Conservation (phyloP, 1,140 invertebrate genomes). For the Drosophila melanica region DNA sequence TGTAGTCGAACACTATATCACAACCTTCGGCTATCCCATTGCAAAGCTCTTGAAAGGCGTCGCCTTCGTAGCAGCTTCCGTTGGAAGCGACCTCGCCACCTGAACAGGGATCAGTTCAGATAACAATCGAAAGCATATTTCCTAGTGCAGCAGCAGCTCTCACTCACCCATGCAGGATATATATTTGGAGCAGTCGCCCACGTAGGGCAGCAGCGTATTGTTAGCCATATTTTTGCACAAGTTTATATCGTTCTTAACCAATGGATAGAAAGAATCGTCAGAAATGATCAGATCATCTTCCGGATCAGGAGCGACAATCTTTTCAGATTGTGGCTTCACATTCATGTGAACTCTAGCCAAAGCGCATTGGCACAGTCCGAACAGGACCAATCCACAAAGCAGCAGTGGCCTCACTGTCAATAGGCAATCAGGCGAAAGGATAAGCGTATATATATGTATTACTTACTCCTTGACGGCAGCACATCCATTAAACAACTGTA, state of each 20-base stretch:
- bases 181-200: constrained; percentile 43
- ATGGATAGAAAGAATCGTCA: background rate
- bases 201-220: constrained; percentile 40
- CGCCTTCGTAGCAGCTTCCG: constrained; percentile 7
- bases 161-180: constrained; percentile 44
- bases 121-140: background rate
- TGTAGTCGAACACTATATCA: constrained; percentile 38
- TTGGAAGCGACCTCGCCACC: background rate
- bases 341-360: background rate
- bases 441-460: background rate
- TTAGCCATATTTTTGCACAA: constrained; percentile 53
- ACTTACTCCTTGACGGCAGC: constrained; percentile 54
- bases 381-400: constrained; percentile 24
- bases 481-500: constrained; percentile 40
- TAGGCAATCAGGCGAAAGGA: background rate
- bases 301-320: constrained; percentile 47
- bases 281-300: constrained; percentile 2
- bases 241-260: constrained; percentile 35
- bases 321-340: background rate
- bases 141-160: background rate
- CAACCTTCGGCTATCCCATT: background rate
- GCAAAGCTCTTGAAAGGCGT: background rate
- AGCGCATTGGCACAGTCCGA: constrained; percentile 12
- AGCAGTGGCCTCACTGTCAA: constrained; percentile 52
- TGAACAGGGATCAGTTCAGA: background rate